A percentile compares a stretch with the other conserved stretches of the same genome.
Conservation (phyloP, 2,113 vertebrate genomes). For the Platysteira castanea region DNA sequence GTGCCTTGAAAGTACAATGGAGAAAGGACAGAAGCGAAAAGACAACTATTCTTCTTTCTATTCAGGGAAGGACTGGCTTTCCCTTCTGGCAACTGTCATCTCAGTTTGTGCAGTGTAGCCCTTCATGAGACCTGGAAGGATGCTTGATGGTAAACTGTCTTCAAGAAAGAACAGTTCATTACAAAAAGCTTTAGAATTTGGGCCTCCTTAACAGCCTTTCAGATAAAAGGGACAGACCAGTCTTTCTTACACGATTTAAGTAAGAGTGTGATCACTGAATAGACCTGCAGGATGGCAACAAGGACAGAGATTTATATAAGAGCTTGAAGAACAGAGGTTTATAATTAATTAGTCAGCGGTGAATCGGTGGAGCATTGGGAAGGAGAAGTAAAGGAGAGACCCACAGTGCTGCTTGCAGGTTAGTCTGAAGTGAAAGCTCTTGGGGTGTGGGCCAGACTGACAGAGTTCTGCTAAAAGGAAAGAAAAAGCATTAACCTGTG, state of each 20-base stretch:
- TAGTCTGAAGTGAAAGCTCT: conserved; percentile 60
- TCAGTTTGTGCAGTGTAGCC: conserved; percentile 35
- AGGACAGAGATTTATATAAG: conserved; percentile 55
- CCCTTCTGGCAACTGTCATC: conserved; percentile 50
- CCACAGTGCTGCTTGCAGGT: conserved; percentile 55
- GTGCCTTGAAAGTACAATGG: conserved; percentile 51
- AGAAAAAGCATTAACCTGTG: conserved; percentile 55
- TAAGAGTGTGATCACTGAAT: conserved; percentile 54
- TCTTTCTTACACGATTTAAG: conserved; percentile 58
- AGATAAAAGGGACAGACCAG: conserved; percentile 50
- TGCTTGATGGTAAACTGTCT: conserved; percentile 58
- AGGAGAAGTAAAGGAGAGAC: conserved; percentile 62
- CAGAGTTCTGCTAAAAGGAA: conserved; percentile 57
- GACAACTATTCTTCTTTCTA: conserved; percentile 47
- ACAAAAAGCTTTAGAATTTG: conserved; percentile 65
- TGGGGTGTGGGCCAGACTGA: conserved; percentile 38
- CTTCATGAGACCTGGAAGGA: conserved; percentile 53
- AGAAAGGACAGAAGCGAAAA: conserved; percentile 43
- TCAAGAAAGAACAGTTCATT: conserved; percentile 51
- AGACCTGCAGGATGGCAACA: conserved; percentile 61
- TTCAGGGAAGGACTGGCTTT: conserved; percentile 36
- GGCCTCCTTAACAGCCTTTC: conserved; percentile 52
- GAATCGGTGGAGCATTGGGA: conserved; percentile 33
- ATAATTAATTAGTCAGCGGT: conserved; percentile 50
- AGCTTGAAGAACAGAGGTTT: conserved; percentile 52